A percentile compares a stretch with the other conserved stretches of the same genome.
phyloP scores from a whole-genome alignment of 1,140 invertebrate species.

The Sycophila sp. region DNA sequence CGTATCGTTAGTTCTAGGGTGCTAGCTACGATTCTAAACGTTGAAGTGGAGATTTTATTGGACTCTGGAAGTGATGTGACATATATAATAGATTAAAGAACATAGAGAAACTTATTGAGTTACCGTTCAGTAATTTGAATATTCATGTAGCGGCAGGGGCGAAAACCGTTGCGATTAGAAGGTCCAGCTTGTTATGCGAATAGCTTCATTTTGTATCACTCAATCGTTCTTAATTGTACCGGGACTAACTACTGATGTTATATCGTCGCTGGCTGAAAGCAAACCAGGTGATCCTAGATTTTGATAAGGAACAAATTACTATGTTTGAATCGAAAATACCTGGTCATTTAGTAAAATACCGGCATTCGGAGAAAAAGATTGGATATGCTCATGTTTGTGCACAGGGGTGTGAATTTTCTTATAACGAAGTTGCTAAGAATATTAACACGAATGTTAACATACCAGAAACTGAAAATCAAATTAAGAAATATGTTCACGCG shows the following conservation, averaged over 20 bases:
- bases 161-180: background rate
- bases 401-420: background rate
- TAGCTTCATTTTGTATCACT: background rate
- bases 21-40: background rate
- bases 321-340: background rate
- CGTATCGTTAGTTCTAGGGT: background rate
- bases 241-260: background rate
- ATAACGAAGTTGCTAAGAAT: background rate
- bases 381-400: background rate
- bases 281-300: background rate
- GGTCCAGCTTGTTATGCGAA: background rate
- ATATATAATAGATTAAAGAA: background rate
- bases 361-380: background rate
- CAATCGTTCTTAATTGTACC: background rate
- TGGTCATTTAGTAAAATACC: background rate
- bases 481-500: background rate
- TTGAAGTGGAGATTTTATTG: background rate
- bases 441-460: background rate
- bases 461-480: background rate
- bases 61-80: background rate
- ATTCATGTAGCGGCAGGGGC: background rate
- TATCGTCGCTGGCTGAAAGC: background rate
- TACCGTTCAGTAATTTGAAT: background rate
- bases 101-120: background rate
- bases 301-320: background rate